Percentiles rank a stretch among this genome's conserved stretches.
Conservation (phyloP, 1,140 invertebrate species). For the Pomacea maculata region DNA sequence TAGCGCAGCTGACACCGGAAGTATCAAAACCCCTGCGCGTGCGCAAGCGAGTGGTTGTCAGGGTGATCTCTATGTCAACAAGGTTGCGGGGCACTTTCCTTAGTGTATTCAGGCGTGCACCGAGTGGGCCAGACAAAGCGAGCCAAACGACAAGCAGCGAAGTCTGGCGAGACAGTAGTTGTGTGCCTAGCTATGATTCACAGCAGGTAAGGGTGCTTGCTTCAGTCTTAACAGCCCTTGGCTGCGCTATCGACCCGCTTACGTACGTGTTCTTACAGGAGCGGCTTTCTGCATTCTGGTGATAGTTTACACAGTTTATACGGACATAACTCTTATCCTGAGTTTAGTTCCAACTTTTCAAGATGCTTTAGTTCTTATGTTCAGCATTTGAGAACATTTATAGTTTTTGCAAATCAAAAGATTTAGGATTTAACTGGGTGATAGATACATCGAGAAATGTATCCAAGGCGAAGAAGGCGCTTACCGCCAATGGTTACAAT, state of each 20-base stretch:
- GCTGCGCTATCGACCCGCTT: too few species aligned
- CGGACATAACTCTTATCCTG: background rate
- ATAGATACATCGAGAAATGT: too few species aligned
- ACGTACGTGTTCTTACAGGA: background rate
- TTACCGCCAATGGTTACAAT: too few species aligned
- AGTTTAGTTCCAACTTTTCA: background rate
- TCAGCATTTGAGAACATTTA: too few species aligned
- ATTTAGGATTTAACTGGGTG: too few species aligned
- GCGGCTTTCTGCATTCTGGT: background rate
- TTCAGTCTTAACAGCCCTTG: too few species aligned
- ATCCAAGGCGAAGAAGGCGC: too few species aligned
- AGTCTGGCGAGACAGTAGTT: background rate
- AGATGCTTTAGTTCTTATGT: too few species aligned
- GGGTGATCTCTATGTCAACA: conserved; percentile 27
- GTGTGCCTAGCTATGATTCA: background rate
- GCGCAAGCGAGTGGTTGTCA: conserved; percentile 24
- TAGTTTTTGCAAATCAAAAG: too few species aligned
- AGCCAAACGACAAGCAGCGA: background rate
- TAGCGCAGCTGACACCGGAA: conserved; percentile 4
- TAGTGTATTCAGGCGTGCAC: conserved; percentile 1
- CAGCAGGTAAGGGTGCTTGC: background rate
- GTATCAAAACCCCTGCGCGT: conserved; percentile 1
- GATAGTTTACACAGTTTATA: background rate
- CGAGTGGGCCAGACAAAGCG: background rate
- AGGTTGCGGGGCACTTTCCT: conserved; percentile 25